Conservation (phyloP, 2,888 invertebrate genomes). For the Trimorus sp. region DNA sequence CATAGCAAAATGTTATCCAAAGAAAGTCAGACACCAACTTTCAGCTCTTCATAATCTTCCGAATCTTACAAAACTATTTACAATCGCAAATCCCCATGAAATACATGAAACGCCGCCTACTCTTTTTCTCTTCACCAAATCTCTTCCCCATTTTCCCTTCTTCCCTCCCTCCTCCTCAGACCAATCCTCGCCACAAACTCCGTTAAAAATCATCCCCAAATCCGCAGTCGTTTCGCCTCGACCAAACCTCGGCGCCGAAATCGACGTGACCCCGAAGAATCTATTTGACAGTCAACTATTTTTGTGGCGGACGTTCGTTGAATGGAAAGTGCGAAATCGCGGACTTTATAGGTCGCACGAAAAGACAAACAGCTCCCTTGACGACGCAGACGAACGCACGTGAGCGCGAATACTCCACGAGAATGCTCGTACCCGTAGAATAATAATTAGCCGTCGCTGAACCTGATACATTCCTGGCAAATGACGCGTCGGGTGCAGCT, state of each 20-base stretch:
- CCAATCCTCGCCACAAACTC: too few relatives aligned
- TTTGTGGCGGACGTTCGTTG: conserved; percentile 55
- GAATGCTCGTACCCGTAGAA: conserved; percentile 73
- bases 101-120: too few relatives aligned
- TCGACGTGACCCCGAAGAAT: conserved; percentile 59
- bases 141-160: too few relatives aligned
- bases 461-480: conserved; percentile 78
- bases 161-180: too few relatives aligned
- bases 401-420: conserved; percentile 64
- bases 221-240: too few relatives aligned
- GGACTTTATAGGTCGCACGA: conserved; percentile 61
- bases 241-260: conserved; percentile 19
- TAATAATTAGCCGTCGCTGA: conserved; percentile 76
- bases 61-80: too few relatives aligned
- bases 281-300: conserved; percentile 63
- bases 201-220: conserved; percentile 10
- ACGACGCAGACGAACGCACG: conserved; percentile 63
- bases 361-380: conserved; percentile 62
- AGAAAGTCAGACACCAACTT: too few relatives aligned
- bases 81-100: too few relatives aligned
- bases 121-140: too few relatives aligned
- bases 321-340: conserved; percentile 66
- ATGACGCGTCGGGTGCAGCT: conserved; percentile 79
- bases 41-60: too few relatives aligned
- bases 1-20: too few relatives aligned